These are phyloP conservation scores for Apodemia zela DNA, from an alignment of 2,888 invertebrate genomes.

Conservation along the genomic window DNA sequence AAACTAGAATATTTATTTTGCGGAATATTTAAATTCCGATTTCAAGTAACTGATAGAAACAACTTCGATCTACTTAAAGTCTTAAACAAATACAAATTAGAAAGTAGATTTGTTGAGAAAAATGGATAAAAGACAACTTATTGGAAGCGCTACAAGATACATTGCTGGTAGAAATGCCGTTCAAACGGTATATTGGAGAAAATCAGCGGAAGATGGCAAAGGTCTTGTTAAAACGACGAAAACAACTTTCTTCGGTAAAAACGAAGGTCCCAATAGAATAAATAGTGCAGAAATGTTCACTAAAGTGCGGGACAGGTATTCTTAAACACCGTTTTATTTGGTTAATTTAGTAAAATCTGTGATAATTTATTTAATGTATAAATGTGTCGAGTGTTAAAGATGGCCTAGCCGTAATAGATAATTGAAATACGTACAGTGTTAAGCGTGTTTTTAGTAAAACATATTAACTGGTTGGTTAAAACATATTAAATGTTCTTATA, in stretches of 20 bases:
- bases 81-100: neutral
- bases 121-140: constrained; percentile 78
- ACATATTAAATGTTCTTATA: too few relatives aligned
- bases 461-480: neutral
- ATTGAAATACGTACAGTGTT: neutral
- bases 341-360: constrained; percentile 25
- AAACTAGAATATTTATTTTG: constrained; percentile 2
- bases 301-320: constrained; percentile 64
- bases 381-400: neutral
- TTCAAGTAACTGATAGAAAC: neutral
- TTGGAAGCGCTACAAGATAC: constrained; percentile 86
- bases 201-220: constrained; percentile 66
- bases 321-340: constrained; percentile 43
- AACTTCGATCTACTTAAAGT: neutral
- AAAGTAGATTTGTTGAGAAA: constrained; percentile 13
- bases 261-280: constrained; percentile 63
- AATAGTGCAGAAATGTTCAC: constrained; percentile 72
- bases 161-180: constrained; percentile 87
- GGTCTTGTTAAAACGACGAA: constrained; percentile 79
- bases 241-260: constrained; percentile 79
- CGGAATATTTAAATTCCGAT: neutral
- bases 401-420: neutral
- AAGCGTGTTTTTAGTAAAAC: neutral
- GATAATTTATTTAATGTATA: constrained; percentile 28
- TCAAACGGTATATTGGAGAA: constrained; percentile 89